Conservation (phyloP, 2,797 vertebrate genomes). For the Spinus olivaceus region DNA sequence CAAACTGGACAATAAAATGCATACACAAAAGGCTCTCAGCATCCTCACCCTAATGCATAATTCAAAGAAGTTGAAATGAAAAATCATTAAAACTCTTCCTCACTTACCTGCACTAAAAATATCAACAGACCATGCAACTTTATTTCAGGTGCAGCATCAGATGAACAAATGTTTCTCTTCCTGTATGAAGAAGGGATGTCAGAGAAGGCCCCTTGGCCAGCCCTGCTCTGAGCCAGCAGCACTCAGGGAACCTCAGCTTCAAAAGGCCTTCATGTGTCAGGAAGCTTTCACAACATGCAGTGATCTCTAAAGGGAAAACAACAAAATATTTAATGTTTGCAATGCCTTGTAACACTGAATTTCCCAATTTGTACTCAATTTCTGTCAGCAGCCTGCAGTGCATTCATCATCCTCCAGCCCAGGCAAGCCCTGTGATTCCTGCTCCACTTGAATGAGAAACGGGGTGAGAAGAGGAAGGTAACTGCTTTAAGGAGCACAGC, state of each 20-base stretch:
- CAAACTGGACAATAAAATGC: background rate
- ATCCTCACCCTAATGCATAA: background rate
- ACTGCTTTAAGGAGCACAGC: background rate
- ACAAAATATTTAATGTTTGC: background rate
- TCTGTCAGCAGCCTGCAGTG: background rate
- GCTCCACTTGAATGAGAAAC: background rate
- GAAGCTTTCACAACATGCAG: background rate
- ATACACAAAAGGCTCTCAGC: background rate
- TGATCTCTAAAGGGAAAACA: background rate
- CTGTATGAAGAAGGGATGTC: background rate
- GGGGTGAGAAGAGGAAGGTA: background rate
- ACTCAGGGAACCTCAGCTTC: background rate
- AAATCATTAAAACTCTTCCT: background rate
- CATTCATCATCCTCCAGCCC: background rate
- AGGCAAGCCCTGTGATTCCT: background rate
- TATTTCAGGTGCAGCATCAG: background rate
- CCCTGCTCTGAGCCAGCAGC: background rate
- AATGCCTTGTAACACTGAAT: background rate
- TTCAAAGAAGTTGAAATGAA: background rate
- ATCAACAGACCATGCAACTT: background rate
- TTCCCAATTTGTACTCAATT: background rate
- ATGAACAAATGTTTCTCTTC: background rate
- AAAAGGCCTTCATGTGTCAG: background rate
- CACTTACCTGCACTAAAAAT: background rate
- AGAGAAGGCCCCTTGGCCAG: background rate